phyloP scores from a whole-genome alignment of 2,797 vertebrate genomes.

The Babyrousa celebensis region DNA sequence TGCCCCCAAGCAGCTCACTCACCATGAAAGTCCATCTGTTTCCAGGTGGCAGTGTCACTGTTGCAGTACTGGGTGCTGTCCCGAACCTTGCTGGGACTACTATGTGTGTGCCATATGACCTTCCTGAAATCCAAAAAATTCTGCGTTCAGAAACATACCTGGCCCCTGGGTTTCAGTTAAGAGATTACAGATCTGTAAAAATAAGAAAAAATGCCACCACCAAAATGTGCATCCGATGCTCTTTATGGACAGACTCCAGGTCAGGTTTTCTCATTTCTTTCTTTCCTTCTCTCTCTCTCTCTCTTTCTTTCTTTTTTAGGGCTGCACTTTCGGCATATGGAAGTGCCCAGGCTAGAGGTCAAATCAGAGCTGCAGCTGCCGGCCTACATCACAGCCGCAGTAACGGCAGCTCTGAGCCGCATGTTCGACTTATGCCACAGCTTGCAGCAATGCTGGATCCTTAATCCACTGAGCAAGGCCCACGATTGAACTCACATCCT shows the following conservation, averaged over 20 bases:
- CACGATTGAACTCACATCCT: too few species aligned
- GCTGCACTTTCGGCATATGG: too few species aligned
- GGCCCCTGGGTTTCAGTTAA: background rate
- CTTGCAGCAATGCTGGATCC: too few species aligned
- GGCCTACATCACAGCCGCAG: too few species aligned
- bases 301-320: too few species aligned
- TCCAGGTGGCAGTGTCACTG: background rate
- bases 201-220: background rate
- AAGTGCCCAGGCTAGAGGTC: too few species aligned
- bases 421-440: too few species aligned
- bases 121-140: background rate
- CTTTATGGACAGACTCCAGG: too few species aligned
- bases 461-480: too few species aligned
- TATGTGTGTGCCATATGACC: accelerated
- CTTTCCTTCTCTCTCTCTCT: background rate
- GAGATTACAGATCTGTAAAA: background rate
- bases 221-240: background rate
- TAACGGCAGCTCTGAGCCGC: too few species aligned
- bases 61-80: background rate
- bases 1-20: background rate
- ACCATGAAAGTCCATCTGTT: background rate
- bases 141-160: constrained; percentile 21
- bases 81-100: background rate
- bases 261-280: background rate
- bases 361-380: too few species aligned